Conservation (phyloP, 2,888 invertebrate species). For the Platycnemis pennipes region DNA sequence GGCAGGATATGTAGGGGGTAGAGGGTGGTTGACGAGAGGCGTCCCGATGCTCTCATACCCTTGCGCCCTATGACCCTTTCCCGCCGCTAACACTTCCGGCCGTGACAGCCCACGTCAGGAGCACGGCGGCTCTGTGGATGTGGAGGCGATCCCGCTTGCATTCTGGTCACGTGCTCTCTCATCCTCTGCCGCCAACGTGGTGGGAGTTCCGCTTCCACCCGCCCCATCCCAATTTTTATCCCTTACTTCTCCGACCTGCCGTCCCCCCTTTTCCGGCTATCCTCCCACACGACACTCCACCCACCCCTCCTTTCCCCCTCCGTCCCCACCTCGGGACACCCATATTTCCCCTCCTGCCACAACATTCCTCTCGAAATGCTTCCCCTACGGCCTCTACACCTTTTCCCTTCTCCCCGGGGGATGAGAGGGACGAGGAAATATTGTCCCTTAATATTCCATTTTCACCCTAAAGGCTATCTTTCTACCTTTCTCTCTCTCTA, state of each 20-base stretch:
- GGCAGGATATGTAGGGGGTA: background rate
- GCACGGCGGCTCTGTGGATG: background rate
- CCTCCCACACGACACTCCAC: background rate
- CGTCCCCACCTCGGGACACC: background rate
- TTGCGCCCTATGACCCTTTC: background rate
- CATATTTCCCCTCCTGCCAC: background rate
- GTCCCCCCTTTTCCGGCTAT: background rate
- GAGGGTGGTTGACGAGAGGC: background rate
- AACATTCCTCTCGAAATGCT: constrained; percentile 14
- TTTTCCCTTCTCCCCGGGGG: background rate
- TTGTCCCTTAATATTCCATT: constrained; percentile 50
- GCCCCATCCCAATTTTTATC: background rate
- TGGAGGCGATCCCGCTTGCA: background rate
- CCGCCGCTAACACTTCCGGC: constrained; percentile 45
- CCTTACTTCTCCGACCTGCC: background rate
- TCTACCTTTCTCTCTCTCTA: background rate
- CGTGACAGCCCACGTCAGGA: constrained; percentile 40
- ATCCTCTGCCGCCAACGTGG: background rate
- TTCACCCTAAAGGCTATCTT: constrained; percentile 20
- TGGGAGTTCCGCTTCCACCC: background rate
- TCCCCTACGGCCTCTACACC: constrained; percentile 8
- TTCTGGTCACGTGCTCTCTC: constrained; percentile 45
- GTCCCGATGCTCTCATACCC: background rate
- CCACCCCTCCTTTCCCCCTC: background rate
- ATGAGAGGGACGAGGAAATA: background rate